These are phyloP conservation scores for Siphonodentalium dalli DNA, from an alignment of 2,888 invertebrate genomes.

Conservation along the genomic window DNA sequence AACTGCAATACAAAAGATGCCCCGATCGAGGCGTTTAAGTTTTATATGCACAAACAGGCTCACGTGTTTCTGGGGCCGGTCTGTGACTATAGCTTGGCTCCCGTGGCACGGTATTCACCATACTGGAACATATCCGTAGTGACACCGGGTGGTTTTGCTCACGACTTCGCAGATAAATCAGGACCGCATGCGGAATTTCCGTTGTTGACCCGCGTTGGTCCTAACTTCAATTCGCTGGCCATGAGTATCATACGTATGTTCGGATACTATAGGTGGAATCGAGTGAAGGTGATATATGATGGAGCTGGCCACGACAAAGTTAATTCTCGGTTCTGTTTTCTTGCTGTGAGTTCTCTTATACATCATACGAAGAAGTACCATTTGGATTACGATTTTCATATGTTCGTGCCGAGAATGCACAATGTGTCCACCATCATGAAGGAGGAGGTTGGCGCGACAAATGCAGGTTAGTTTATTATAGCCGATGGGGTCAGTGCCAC, in stretches of 20 bases:
- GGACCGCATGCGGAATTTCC: constrained; percentile 24
- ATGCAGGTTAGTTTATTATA: constrained; percentile 30
- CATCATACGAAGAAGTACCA: constrained; percentile 19
- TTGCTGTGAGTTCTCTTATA: constrained; percentile 21
- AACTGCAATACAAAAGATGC: constrained; percentile 32
- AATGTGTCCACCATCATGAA: constrained; percentile 5
- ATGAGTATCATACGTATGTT: constrained; percentile 12
- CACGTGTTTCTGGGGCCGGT: constrained; percentile 49
- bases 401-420: constrained; percentile 9
- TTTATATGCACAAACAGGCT: constrained; percentile 26
- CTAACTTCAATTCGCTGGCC: constrained; percentile 28
- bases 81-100: constrained; percentile 76
- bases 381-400: constrained; percentile 14
- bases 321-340: constrained; percentile 25
- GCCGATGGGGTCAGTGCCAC: too few relatives aligned
- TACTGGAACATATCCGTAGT: constrained; percentile 91
- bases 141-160: constrained; percentile 67
- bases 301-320: constrained; percentile 5
- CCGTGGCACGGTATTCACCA: constrained; percentile 84
- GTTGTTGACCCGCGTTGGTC: constrained; percentile 26
- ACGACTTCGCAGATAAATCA: constrained; percentile 40
- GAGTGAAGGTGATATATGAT: constrained; percentile 26
- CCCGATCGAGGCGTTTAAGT: constrained; percentile 38
- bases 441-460: constrained; percentile 13
- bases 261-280: constrained; percentile 17